Evolutionary conservation across 2,797 vertebrate genomes (phyloP).

Genomic region (Lophius americanus): DNA sequence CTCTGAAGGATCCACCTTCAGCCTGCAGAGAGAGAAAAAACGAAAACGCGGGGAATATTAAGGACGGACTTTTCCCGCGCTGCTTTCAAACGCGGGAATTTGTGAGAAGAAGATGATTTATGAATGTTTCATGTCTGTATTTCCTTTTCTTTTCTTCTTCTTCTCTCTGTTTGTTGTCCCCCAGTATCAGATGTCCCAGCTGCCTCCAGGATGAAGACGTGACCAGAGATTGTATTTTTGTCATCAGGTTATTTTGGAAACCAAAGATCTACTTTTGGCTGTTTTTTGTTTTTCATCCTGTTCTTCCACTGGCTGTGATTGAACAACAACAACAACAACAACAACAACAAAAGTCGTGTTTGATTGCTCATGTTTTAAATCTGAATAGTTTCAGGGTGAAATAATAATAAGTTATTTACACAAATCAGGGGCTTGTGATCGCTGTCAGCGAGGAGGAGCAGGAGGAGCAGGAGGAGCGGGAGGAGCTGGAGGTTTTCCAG

Average conservation of each 20-base stretch:
- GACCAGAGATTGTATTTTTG: too few species aligned
- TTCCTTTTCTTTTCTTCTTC: not conserved
- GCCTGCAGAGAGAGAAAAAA: not conserved
- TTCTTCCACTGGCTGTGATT: not conserved
- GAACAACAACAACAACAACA: too few species aligned
- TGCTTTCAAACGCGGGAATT: not conserved
- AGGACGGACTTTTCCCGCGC: conserved; percentile 35
- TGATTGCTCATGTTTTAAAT: conserved; percentile 39
- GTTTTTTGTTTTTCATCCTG: conserved; percentile 4
- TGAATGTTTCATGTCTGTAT: not conserved
- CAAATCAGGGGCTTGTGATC: conserved; percentile 63
- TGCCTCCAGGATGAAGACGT: conserved; percentile 26
- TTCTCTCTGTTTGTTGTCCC: conserved; percentile 22
- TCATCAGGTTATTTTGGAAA: conserved; percentile 43
- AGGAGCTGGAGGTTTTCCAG: conserved; percentile 75
- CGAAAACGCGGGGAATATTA: conserved; percentile 4
- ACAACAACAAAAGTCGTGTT: conserved; percentile 1
- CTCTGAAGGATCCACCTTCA: conserved; percentile 45
- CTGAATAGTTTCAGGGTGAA: conserved; percentile 22
- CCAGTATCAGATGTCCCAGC: conserved; percentile 40
- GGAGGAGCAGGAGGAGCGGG: conserved; percentile 28
- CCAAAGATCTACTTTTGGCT: conserved; percentile 26
- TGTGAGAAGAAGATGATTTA: not conserved
- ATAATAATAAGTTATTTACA: conserved; percentile 49
- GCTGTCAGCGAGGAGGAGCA: conserved; percentile 55